Base-by-base conservation (phyloP, 2,797 vertebrate species). In the Acipenser transmontanus region DNA sequence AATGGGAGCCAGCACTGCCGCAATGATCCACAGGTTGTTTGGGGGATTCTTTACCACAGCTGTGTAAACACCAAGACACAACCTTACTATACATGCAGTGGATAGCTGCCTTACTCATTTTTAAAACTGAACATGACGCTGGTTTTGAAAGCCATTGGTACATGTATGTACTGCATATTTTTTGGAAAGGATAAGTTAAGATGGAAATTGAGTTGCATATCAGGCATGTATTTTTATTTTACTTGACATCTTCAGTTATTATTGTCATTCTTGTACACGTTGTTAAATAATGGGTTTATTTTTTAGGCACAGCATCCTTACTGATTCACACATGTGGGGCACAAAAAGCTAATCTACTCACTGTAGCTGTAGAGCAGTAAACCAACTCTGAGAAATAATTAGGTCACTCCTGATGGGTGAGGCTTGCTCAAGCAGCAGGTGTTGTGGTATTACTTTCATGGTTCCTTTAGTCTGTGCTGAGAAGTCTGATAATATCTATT, bases 21-120 rank as follows among this genome's bases (percentile, higher is more conserved):
- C 96, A 0, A 99, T 93, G 84, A 99, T 97, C 97, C 97, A 99
- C 67, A 98, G 87, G 84, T 98, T 99, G 85, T 97, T 98, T 8
- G 96, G 94, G 1, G 97, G 97, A 69, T 93, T 97, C 86, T 99
- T 98, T 73, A 98, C 91, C 78, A 98, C 95, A 13, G 97, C 97
- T 99, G 79, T 48, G 61, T 47, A 61, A 69, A 70, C 14, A 34
- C 34, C 34, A 34, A 34, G 34, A 34, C 34, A 50, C 17, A 50
- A 6, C 61, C 10, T 10, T 6, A 64, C 51, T 34, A 34, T 34
- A 34, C 34, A 34, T 34, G 34, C 34, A 34, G 34, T 4, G 4
- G 34, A 34, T 34, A 34, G 52, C 34, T 34, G 34, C 4, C 34
- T 34, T 34, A 4, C 34, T 4, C 34, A 34, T 34, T 34, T 34